A percentile compares a stretch with the other conserved stretches of the same genome.
phyloP scores from a whole-genome alignment of 1,140 invertebrate genomes.

The Mycetomoellerius zeteki region DNA sequence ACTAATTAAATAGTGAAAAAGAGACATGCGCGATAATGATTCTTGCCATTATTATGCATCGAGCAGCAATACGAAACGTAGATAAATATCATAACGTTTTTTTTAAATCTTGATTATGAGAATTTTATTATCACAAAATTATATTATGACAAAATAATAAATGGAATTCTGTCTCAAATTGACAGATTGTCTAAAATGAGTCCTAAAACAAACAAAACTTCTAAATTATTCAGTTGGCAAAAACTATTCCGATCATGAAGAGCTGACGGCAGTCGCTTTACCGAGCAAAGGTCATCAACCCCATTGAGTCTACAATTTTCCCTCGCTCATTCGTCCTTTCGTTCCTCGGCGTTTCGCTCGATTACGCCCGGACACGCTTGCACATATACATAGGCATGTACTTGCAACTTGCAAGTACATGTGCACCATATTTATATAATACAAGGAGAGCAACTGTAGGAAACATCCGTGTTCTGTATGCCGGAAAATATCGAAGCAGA shows the following conservation, averaged over 20 bases:
- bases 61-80: not conserved
- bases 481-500: constrained; percentile 71
- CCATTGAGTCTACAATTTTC: constrained; percentile 56
- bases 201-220: not conserved
- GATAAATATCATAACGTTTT: not conserved
- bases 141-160: not conserved
- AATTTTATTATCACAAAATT: not conserved
- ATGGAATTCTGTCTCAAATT: not conserved
- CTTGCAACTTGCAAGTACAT: not conserved
- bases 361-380: constrained; percentile 36
- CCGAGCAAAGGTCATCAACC: constrained; percentile 45
- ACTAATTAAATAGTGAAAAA: constrained; percentile 11
- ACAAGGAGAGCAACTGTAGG: constrained; percentile 8
- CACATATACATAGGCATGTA: not conserved
- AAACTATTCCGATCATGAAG: constrained; percentile 38
- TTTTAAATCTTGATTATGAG: not conserved
- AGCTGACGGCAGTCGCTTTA: constrained; percentile 28
- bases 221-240: constrained; percentile 33
- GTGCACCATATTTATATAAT: constrained; percentile 32
- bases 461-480: constrained; percentile 56
- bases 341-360: constrained; percentile 43
- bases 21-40: not conserved
- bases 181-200: not conserved
- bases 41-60: not conserved
- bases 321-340: constrained; percentile 47